A percentile compares a stretch with the other conserved stretches of the same genome.
These are phyloP conservation scores for Cheilosia vulpina DNA, from an alignment of 2,888 invertebrate species.

Conservation along the genomic window DNA sequence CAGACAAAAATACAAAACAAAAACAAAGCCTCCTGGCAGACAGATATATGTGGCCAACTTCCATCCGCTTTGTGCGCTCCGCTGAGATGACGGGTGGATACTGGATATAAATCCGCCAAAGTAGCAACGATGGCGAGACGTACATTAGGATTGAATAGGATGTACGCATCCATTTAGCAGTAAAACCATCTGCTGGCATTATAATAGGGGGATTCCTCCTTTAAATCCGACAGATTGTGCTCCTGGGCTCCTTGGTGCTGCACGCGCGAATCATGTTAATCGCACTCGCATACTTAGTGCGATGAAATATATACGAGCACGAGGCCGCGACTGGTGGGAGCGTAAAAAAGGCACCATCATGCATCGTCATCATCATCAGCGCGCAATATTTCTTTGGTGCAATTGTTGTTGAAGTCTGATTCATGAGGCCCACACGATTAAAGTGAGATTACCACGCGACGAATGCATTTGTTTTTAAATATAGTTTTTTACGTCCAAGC, in stretches of 20 bases:
- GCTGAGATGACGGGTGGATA: constrained; percentile 27
- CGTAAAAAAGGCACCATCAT: constrained; percentile 51
- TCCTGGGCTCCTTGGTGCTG: constrained; percentile 25
- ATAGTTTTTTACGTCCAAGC: constrained; percentile 44
- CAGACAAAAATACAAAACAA: constrained; percentile 58
- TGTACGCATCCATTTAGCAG: constrained; percentile 64
- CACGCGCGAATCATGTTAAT: constrained; percentile 63
- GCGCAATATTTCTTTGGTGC: constrained; percentile 48
- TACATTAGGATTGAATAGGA: constrained; percentile 61
- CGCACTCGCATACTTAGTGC: constrained; percentile 66
- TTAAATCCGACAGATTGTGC: constrained; percentile 39
- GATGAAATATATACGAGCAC: constrained; percentile 63
- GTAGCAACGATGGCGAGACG: constrained; percentile 12
- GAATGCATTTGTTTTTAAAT: constrained; percentile 64
- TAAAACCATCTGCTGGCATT: constrained; percentile 62
- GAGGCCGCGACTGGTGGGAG: constrained; percentile 28
- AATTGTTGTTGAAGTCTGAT: constrained; percentile 59
- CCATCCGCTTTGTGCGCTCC: constrained; percentile 44
- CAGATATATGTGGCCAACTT: constrained; percentile 64
- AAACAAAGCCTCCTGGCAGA: constrained; percentile 59
- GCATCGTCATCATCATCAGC: constrained; percentile 43
- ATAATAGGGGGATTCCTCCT: constrained; percentile 42
- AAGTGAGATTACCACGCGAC: constrained; percentile 73
- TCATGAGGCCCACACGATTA: constrained; percentile 65
- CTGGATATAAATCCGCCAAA: constrained; percentile 42